phyloP scores from a whole-genome alignment of 2,888 invertebrate species.

The Epsilonema sp. region DNA sequence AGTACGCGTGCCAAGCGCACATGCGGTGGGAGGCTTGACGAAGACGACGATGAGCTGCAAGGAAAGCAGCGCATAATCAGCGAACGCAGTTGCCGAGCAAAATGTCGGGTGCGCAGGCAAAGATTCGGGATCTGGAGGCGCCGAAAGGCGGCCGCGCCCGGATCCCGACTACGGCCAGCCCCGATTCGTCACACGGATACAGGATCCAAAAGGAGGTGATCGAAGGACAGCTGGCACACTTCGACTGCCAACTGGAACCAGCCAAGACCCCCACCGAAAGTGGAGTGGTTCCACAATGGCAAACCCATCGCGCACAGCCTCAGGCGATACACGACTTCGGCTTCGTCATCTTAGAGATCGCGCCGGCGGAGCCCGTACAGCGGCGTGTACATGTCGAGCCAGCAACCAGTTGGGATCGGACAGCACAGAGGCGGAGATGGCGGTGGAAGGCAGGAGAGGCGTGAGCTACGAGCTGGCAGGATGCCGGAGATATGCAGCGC shows the following conservation, averaged over 20 bases:
- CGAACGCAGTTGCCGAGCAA: constrained; percentile 76
- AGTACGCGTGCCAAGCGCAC: constrained; percentile 6
- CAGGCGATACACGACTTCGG: constrained; percentile 74
- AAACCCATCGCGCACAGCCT: constrained; percentile 49
- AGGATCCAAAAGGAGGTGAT: constrained; percentile 61
- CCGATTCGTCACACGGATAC: constrained; percentile 67
- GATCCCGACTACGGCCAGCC: constrained; percentile 53
- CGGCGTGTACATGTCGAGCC: constrained; percentile 64
- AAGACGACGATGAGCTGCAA: constrained; percentile 63
- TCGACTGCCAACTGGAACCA: constrained; percentile 79
- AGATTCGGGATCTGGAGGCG: constrained; percentile 69
- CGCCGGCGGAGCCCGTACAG: constrained; percentile 67
- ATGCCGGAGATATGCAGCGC: constrained; percentile 26
- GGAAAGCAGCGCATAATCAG: constrained; percentile 60
- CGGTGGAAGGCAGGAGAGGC: constrained; percentile 19
- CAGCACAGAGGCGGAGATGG: constrained; percentile 52
- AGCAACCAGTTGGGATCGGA: constrained; percentile 79
- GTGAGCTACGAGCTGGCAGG: constrained; percentile 35
- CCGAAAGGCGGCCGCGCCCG: constrained; percentile 30
- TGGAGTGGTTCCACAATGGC: constrained; percentile 48
- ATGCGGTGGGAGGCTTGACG: constrained; percentile 50
- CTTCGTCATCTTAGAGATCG: constrained; percentile 70
- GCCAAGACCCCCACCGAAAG: constrained; percentile 64
- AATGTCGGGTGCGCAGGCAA: constrained; percentile 55
- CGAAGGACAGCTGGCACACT: constrained; percentile 88